Base-by-base conservation (phyloP, 2,113 vertebrate genomes). In the Piprites chloris region DNA sequence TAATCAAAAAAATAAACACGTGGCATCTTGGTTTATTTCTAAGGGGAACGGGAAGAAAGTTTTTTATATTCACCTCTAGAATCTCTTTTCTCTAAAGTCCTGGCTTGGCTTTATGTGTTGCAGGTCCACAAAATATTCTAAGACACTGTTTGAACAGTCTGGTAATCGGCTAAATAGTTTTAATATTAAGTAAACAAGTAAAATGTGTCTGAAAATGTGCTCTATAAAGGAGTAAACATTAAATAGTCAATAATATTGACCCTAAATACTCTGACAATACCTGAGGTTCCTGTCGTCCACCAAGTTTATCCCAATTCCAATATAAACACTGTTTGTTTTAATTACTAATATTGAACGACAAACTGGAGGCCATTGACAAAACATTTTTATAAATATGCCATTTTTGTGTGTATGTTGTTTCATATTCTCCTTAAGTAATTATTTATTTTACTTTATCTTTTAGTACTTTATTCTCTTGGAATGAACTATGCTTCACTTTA, bases 1-100 rank as follows among this genome's bases (percentile, higher is more conserved):
- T 50, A 71, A 78, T 73, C 10, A 52, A 83, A 76, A 49, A 55
- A 16, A 8, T 49, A 32, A 20, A 58, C 14, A 59, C 14, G 19
- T 50, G 16, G 3, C 4, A 71, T 35, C 35, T 56, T 12, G 11
- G 1, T 32, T 18, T 28, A 46, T 39, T 79, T 90, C 21, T 33
- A n/a, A 49, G 20, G 27, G 9, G 3, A 58, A 37, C 14, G 5
- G 16, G 19, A 79, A 7, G 41, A 44, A 75, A 59, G 9, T 28
- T 71, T 75, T n/a, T n/a, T 49, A 32, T 14, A 16, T 9, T 75
- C 12, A 49, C 0, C 0, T 27, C 0, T 2, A 59, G 27, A 75
- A 66, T 17, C 5, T 33, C 14, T 71, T 87, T 67, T 20, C 21
- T 74, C 17, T 46, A 5, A 67, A 46, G 6, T 21, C 46, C 5